Percentiles rank a stretch among this genome's conserved stretches.
phyloP scores from a whole-genome alignment of 2,797 vertebrate genomes.

The Poecilia velifera region DNA sequence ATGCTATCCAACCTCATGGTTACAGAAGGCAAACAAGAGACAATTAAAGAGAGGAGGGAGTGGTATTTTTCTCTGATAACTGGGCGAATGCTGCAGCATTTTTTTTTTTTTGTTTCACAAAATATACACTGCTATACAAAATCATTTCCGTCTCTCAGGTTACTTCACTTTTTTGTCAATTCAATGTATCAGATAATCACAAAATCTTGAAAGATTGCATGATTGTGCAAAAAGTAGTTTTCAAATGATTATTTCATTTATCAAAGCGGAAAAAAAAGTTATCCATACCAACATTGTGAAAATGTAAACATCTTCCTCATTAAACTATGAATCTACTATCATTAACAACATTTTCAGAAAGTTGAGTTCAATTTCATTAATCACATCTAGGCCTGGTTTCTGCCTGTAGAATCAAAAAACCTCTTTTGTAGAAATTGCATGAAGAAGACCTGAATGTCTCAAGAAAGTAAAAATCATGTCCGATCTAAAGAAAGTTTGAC shows the following conservation, averaged over 20 bases:
- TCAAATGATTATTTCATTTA: neutral
- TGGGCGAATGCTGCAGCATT: slow-evolving; percentile 39
- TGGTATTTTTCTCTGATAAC: slow-evolving; percentile 62
- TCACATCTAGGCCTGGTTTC: neutral
- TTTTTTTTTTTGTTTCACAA: slow-evolving; percentile 30
- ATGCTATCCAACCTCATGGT: slow-evolving; percentile 33
- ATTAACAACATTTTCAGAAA: neutral
- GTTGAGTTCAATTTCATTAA: neutral
- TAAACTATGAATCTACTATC: neutral
- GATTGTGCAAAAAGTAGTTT: neutral
- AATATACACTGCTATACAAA: slow-evolving; percentile 22
- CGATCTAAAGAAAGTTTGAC: neutral
- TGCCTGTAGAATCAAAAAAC: neutral
- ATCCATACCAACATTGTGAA: neutral
- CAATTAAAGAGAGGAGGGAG: slow-evolving; percentile 45
- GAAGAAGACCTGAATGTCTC: neutral
- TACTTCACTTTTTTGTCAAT: neutral
- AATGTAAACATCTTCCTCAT: neutral
- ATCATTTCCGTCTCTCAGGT: neutral
- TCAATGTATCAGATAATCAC: neutral
- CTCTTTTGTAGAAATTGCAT: neutral
- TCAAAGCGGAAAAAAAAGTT: neutral
- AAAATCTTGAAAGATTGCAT: neutral
- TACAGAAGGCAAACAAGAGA: slow-evolving; percentile 41
- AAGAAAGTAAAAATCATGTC: neutral